These are phyloP conservation scores for Naso thynnoides DNA, from an alignment of 2,797 vertebrate species.

Conservation along the genomic window DNA sequence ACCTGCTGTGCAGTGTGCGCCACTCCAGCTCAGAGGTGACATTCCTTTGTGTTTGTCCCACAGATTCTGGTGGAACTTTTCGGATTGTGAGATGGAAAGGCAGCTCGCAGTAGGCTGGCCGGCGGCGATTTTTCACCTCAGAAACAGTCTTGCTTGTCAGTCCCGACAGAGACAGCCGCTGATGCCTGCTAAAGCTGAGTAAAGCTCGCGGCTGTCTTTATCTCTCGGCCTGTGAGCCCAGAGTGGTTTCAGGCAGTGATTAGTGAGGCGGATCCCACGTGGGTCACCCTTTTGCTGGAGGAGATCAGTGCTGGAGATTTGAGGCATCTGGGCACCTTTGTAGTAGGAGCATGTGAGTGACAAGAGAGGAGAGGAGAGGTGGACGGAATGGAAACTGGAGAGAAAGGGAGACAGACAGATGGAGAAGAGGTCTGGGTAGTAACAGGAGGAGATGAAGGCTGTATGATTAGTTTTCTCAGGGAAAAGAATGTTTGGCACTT, in stretches of 20 bases:
- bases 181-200: slow-evolving; percentile 76
- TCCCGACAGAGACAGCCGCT: slow-evolving; percentile 69
- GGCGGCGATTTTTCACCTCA: slow-evolving; percentile 72
- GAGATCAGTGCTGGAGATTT: slow-evolving; percentile 80
- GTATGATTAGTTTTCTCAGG: slow-evolving; percentile 56
- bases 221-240: slow-evolving; percentile 79
- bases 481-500: slow-evolving; percentile 39
- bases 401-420: slow-evolving; percentile 61
- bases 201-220: slow-evolving; percentile 80
- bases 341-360: slow-evolving; percentile 76
- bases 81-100: slow-evolving; percentile 61
- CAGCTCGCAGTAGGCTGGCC: slow-evolving; percentile 64
- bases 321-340: slow-evolving; percentile 77
- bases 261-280: slow-evolving; percentile 76
- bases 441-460: slow-evolving; percentile 57
- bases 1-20: slow-evolving; percentile 46
- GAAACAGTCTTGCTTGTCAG: slow-evolving; percentile 75
- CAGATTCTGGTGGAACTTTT: slow-evolving; percentile 64
- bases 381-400: slow-evolving; percentile 64
- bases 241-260: slow-evolving; percentile 81
- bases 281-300: slow-evolving; percentile 76
- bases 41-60: slow-evolving; percentile 62
- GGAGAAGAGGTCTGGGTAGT: slow-evolving; percentile 57
- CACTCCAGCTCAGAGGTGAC: slow-evolving; percentile 72
- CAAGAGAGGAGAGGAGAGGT: slow-evolving; percentile 67